Evolutionary conservation across 2,113 vertebrate species (phyloP).

Genomic region (Aptenodytes forsteri): DNA sequence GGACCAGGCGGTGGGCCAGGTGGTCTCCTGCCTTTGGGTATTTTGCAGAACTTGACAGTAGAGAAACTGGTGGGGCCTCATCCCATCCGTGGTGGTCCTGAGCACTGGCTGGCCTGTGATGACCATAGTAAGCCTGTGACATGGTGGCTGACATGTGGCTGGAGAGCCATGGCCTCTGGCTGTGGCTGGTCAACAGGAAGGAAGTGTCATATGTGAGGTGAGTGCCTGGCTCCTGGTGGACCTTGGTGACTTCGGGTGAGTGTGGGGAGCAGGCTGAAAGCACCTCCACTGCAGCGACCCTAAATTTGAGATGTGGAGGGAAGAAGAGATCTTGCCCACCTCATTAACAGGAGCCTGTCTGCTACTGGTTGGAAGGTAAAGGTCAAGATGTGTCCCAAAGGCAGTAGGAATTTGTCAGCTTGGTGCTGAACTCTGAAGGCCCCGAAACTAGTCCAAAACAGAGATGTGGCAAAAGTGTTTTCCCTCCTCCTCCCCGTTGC

Average conservation of each 20-base stretch:
- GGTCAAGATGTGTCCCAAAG: not conserved
- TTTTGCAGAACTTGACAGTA: not conserved
- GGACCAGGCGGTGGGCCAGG: accelerated
- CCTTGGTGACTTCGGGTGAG: accelerated
- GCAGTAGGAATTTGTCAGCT: not conserved
- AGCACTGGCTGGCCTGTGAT: accelerated
- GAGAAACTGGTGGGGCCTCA: accelerated
- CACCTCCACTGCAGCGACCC: accelerated
- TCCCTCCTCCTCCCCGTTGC: not conserved
- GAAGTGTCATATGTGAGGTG: accelerated
- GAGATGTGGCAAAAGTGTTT: not conserved
- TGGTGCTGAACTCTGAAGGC: not conserved
- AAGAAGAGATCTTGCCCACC: not conserved
- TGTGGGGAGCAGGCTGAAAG: accelerated
- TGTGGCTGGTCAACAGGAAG: not conserved
- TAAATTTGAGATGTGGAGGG: not conserved
- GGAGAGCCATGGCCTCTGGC: not conserved
- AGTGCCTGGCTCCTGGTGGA: not conserved
- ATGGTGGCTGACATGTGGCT: accelerated
- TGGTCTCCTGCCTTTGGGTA: not conserved
- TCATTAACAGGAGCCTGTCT: accelerated
- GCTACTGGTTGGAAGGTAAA: not conserved
- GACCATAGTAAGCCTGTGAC: accelerated
- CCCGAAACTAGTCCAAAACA: not conserved
- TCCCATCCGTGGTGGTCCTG: accelerated